These are phyloP conservation scores for Bubo bubo DNA, from an alignment of 2,113 vertebrate genomes.

Conservation along the genomic window DNA sequence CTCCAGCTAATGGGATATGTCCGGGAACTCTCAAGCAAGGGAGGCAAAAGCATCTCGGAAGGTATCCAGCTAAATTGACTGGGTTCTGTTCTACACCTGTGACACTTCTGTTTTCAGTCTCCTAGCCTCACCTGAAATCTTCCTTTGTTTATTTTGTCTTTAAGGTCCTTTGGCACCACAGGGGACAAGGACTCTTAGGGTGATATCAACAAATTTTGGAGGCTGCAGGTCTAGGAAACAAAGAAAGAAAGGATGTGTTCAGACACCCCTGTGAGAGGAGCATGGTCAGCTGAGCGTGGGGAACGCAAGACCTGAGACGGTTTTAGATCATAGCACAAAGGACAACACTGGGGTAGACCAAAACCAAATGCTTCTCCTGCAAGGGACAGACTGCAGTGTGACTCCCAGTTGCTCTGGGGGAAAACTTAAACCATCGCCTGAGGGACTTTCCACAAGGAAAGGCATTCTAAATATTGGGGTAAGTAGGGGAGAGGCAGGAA, in stretches of 20 bases:
- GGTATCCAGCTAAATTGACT: neutral
- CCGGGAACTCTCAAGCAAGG: neutral
- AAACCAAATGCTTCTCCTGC: neutral
- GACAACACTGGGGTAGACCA: neutral
- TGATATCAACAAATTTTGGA: neutral
- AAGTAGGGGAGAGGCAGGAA: neutral
- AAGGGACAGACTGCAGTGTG: neutral
- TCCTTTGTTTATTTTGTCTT: neutral
- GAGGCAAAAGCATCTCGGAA: neutral
- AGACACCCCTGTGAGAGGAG: neutral
- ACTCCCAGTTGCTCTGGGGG: neutral
- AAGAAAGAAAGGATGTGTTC: neutral
- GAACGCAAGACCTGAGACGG: neutral
- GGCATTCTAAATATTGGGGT: neutral
- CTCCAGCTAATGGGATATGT: neutral
- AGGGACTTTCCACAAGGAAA: neutral
- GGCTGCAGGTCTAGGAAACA: neutral
- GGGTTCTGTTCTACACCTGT: neutral
- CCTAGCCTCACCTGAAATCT: neutral
- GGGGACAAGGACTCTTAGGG: neutral
- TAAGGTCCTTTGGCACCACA: rapidly evolving
- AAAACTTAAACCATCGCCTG: neutral
- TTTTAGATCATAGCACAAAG: neutral
- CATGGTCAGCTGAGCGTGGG: neutral
- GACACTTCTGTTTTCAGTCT: neutral